phyloP scores from a whole-genome alignment of 1,140 invertebrate genomes.

The Maniola jurtina region DNA sequence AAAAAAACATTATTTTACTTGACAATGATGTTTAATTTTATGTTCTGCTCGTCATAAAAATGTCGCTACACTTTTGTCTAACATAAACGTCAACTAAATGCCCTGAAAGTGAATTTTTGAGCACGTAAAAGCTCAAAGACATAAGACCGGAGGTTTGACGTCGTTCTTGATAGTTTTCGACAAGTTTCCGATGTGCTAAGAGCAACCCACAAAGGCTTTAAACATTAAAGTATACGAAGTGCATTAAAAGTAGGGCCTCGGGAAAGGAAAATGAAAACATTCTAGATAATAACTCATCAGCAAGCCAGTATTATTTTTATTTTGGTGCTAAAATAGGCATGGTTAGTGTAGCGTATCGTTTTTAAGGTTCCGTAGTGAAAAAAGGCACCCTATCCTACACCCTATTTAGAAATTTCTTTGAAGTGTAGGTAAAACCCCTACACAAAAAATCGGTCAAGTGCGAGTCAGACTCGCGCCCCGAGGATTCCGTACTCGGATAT shows the following conservation, averaged over 20 bases:
- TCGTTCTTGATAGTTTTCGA: slow-evolving; percentile 28
- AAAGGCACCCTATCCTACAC: too few species aligned
- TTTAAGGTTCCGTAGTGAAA: too few species aligned
- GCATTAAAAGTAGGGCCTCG: slow-evolving; percentile 19
- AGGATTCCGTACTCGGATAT: too few species aligned
- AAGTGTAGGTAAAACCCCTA: too few species aligned
- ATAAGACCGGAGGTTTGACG: slow-evolving; percentile 21
- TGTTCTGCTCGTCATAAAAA: neutral
- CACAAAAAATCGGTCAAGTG: too few species aligned
- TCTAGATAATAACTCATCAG: slow-evolving; percentile 1
- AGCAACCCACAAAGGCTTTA: slow-evolving; percentile 26
- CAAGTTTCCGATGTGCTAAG: slow-evolving; percentile 29
- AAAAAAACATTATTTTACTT: too few species aligned
- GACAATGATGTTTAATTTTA: too few species aligned
- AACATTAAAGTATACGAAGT: slow-evolving; percentile 28
- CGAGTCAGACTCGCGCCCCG: too few species aligned
- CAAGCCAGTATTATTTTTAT: neutral
- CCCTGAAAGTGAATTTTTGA: slow-evolving; percentile 18
- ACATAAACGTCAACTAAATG: slow-evolving; percentile 2
- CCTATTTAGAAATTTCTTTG: too few species aligned
- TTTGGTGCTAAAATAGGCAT: neutral
- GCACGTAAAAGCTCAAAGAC: slow-evolving; percentile 18
- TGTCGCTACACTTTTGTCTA: neutral
- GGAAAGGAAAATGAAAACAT: slow-evolving; percentile 9
- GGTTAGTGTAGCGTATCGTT: too few species aligned